Percentiles rank a stretch among this genome's conserved stretches.
These are phyloP conservation scores for Listrodromus nycthemerus DNA, from an alignment of 2,888 invertebrate genomes.

Conservation along the genomic window DNA sequence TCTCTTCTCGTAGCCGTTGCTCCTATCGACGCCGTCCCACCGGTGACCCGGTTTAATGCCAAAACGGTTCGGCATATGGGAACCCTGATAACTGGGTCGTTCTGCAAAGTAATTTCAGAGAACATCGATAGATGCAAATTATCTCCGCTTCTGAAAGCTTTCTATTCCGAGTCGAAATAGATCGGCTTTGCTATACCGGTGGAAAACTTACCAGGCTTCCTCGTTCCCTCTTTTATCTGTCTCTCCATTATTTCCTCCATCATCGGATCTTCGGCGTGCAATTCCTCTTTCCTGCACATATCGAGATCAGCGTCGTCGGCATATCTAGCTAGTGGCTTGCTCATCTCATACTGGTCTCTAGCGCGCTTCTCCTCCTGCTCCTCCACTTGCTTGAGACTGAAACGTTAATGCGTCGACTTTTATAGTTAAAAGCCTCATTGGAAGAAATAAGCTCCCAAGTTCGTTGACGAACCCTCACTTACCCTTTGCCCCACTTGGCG, in stretches of 20 bases:
- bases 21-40: conserved; percentile 99
- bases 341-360: conserved; percentile 93
- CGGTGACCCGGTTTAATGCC: conserved; percentile 96
- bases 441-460: neutral
- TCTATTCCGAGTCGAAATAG: neutral
- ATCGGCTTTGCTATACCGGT: conserved; percentile 24
- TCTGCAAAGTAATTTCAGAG: conserved; percentile 82
- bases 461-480: conserved; percentile 70
- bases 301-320: conserved; percentile 96
- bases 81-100: conserved; percentile 92
- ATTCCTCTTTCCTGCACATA: conserved; percentile 89
- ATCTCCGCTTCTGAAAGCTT: neutral
- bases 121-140: conserved; percentile 23
- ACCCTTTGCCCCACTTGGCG: conserved; percentile 94
- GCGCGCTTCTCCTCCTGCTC: conserved; percentile 89
- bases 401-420: conserved; percentile 67
- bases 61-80: conserved; percentile 96
- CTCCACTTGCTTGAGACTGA: conserved; percentile 92
- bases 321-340: conserved; percentile 96
- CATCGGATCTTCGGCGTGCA: conserved; percentile 97
- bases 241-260: conserved; percentile 92
- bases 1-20: conserved; percentile 97
- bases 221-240: conserved; percentile 87
- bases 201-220: conserved; percentile 84
- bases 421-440: neutral